Base-by-base conservation (phyloP, 2,113 vertebrate species). In the Sporophila hypoxantha region DNA sequence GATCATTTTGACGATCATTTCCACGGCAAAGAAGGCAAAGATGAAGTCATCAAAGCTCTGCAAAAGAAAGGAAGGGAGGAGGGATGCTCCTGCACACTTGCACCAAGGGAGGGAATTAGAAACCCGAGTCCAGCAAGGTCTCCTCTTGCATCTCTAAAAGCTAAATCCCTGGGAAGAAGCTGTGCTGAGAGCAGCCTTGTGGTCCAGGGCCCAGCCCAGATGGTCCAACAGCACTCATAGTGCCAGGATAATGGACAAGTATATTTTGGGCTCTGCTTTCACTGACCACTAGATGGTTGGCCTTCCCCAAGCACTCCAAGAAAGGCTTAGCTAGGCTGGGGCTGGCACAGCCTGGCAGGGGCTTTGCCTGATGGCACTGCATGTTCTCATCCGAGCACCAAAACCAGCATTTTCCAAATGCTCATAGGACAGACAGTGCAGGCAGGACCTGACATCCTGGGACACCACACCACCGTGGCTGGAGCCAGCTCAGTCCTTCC, bases 1-100 rank as follows among this genome's bases (percentile, higher is more conserved):
- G 3, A 99, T 98, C 99, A 99, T 99, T 96, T 99, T 99, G 91
- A 99, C 97, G 16, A 99, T 98, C 99, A 99, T 99, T 97, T 99
- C 99, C 95, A 99, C 98, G 0, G 99, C 99, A 44, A 99, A 99
- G 97, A 99, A 99, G 56, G 98, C 98, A 95, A 99, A 99, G 97
- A 99, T 99, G 97, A 99, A 99, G 96, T 99, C 98, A 19, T 99
- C 99, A 12, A 99, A 99, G 93, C 98, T 98, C 99, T 99, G 96
- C 46, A 61, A 95, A 57, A 88, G 42, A 94, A 85, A 92, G 57
- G n/a, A 59, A 78, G 8, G 61, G 56, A 87, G 57, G 37, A 47
- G 30, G 57, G 34, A 73, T 53, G 49, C 36, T 76, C 59, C 49
- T 39, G 73, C 36, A 47, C 1, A 0, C 36, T 76, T 7, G 1